phyloP scores from a whole-genome alignment of 1,140 invertebrate genomes.

The Pseudomyrmex sp. region DNA sequence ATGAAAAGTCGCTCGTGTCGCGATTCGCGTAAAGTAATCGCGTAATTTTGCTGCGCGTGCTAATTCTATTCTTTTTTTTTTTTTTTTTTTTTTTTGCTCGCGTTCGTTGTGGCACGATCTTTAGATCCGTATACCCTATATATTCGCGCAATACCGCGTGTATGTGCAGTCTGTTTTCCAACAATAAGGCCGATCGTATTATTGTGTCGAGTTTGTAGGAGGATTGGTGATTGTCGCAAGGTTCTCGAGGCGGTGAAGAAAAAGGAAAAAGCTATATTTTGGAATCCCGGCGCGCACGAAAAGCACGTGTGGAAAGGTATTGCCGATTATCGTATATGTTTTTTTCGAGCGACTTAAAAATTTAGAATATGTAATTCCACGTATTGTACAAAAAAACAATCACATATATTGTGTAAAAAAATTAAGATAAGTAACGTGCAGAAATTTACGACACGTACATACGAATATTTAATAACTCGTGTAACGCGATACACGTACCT shows the following conservation, averaged over 20 bases:
- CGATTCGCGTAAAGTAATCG: too few relatives aligned
- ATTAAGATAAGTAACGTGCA: too few relatives aligned
- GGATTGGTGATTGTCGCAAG: background rate
- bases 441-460: background rate
- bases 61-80: background rate
- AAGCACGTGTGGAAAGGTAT: slow-evolving; percentile 8
- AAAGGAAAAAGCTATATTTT: background rate
- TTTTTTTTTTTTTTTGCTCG: background rate
- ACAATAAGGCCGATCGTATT: slow-evolving; percentile 33
- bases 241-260: background rate
- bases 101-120: slow-evolving; percentile 21
- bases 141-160: slow-evolving; percentile 34
- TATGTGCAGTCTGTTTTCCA: slow-evolving; percentile 46
- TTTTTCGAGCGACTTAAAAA: too few relatives aligned
- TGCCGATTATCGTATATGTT: background rate
- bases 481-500: background rate
- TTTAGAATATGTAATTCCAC: too few relatives aligned
- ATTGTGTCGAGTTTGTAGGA: slow-evolving; percentile 1
- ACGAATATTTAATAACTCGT: too few relatives aligned
- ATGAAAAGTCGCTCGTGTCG: background rate
- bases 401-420: too few relatives aligned
- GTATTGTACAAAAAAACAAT: too few relatives aligned
- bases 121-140: slow-evolving; percentile 45
- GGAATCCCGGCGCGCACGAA: background rate
- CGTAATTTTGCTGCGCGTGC: too few relatives aligned